A percentile compares a stretch with the other conserved stretches of the same genome.
phyloP scores from a whole-genome alignment of 2,113 vertebrate genomes.

The Synchiropus splendidus region DNA sequence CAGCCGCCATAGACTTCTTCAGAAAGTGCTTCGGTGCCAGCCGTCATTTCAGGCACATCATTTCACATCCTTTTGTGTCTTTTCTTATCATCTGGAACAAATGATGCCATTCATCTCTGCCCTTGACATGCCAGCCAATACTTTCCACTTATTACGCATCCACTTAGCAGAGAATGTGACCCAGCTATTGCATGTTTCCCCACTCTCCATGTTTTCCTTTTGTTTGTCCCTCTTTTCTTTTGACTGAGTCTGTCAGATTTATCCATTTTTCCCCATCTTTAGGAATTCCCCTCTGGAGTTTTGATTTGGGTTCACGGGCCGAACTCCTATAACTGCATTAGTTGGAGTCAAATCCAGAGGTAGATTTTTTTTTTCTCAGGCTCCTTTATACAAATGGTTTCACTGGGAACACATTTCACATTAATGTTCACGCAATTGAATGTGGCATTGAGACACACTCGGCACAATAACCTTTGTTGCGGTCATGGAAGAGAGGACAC shows the following conservation, averaged over 20 bases:
- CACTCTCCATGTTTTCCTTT: constrained; percentile 36
- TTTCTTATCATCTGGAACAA: constrained; percentile 48
- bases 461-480: too few relatives aligned
- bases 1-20: background rate
- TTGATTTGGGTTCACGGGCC: background rate
- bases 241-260: constrained; percentile 13
- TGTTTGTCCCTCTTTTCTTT: constrained; percentile 16
- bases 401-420: too few relatives aligned
- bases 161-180: constrained; percentile 64
- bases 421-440: too few relatives aligned
- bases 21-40: too few relatives aligned
- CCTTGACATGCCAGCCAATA: constrained; percentile 50
- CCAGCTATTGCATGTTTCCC: constrained; percentile 62
- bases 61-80: constrained; percentile 27
- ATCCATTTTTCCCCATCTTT: constrained; percentile 33
- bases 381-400: too few relatives aligned
- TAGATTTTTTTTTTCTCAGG: too few relatives aligned
- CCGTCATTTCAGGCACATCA: too few relatives aligned
- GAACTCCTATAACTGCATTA: too few relatives aligned
- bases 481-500: too few relatives aligned
- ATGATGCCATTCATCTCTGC: constrained; percentile 42
- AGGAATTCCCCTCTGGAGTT: constrained; percentile 49
- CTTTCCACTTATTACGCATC: constrained; percentile 56
- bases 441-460: too few relatives aligned
- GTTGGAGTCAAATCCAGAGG: too few relatives aligned